Evolutionary conservation across 2,888 invertebrate genomes (phyloP).

Genomic region (Cataglyphis altisquamis): DNA sequence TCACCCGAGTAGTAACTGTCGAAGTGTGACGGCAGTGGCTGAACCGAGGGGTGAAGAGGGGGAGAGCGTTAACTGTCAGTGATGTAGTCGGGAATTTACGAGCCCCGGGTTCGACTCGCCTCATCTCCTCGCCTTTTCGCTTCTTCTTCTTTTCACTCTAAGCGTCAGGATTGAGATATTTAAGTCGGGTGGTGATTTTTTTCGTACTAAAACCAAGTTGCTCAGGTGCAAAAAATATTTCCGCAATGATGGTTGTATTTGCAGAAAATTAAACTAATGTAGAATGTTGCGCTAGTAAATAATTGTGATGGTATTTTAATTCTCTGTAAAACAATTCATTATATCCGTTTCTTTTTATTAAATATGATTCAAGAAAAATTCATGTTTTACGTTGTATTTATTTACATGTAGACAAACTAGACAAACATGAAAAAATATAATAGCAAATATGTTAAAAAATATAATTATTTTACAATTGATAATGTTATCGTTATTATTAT

Average conservation of each 20-base stretch:
- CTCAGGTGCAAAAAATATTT: constrained; percentile 11
- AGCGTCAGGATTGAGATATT: constrained; percentile 36
- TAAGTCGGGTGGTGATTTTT: constrained; percentile 1
- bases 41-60: constrained; percentile 22
- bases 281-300: neutral
- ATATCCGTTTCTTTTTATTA: neutral
- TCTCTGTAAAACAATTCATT: neutral
- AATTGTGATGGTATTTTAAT: neutral
- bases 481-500: neutral
- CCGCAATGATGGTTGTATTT: constrained; percentile 6
- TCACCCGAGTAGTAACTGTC: constrained; percentile 49
- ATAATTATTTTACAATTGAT: neutral
- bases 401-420: neutral
- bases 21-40: constrained; percentile 47
- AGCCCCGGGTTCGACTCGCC: constrained; percentile 38
- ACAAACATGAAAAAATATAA: neutral
- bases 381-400: neutral
- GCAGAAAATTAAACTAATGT: neutral
- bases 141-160: neutral
- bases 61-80: constrained; percentile 61
- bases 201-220: neutral
- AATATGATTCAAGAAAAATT: constrained; percentile 12
- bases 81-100: constrained; percentile 51
- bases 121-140: neutral
- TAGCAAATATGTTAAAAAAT: neutral